Conservation (phyloP, 2,797 vertebrate species). For the Masticophis lateralis region DNA sequence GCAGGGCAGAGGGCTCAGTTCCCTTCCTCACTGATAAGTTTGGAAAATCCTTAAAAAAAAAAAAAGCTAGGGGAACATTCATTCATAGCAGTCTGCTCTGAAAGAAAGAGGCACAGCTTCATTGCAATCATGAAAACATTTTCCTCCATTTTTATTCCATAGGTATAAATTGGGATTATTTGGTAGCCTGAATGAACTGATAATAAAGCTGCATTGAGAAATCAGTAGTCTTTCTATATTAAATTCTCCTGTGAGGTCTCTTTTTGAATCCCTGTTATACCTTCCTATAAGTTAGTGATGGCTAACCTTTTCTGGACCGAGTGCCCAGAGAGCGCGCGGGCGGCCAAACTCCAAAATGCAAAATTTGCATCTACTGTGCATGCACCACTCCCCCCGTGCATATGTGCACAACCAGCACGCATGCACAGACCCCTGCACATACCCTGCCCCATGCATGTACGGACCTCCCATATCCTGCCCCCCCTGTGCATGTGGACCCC, state of each 20-base stretch:
- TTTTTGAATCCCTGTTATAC: neutral
- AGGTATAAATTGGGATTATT: neutral
- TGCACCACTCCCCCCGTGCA: no score
- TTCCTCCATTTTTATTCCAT: neutral
- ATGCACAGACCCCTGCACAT: no score
- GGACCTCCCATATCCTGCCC: no score
- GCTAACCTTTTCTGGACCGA: no score
- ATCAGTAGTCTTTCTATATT: neutral
- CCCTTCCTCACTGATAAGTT: neutral
- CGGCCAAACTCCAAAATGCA: no score
- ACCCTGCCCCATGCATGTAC: no score
- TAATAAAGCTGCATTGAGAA: neutral
- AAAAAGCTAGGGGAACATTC: neutral
- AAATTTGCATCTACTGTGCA: no score
- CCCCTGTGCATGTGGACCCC: no score
- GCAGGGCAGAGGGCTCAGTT: neutral
- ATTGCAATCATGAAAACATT: no score
- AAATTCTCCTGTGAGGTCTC: neutral
- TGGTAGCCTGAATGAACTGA: no score
- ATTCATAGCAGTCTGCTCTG: neutral
- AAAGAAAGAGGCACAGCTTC: neutral
- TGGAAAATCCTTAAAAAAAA: neutral
- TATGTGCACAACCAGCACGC: no score
- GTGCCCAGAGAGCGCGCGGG: no score
- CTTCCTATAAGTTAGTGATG: neutral